These are phyloP conservation scores for Nibea coibor DNA, from an alignment of 2,113 vertebrate genomes.

Conservation along the genomic window DNA sequence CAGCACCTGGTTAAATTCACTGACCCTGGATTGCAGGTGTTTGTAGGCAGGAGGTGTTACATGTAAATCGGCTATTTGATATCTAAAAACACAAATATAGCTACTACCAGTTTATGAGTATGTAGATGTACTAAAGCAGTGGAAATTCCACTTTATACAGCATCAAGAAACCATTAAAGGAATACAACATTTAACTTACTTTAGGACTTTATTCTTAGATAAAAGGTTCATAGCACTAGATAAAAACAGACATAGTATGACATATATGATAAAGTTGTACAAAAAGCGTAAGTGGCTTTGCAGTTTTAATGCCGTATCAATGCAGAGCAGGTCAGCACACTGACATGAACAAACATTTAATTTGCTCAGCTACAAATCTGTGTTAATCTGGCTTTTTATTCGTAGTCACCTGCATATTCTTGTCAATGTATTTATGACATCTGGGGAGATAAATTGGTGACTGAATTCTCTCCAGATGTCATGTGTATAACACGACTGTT, in stretches of 20 bases:
- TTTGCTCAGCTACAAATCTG: not conserved
- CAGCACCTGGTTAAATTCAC: not conserved
- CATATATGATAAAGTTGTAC: too few relatives aligned
- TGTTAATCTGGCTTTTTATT: not conserved
- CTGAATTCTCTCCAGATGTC: not conserved
- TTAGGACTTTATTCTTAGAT: too few relatives aligned
- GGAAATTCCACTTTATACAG: not conserved
- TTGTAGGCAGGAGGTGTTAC: not conserved
- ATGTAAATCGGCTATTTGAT: not conserved
- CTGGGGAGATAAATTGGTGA: not conserved
- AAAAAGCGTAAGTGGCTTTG: too few relatives aligned
- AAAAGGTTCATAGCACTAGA: too few relatives aligned
- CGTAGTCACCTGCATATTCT: not conserved
- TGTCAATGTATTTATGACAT: not conserved
- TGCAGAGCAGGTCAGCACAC: too few relatives aligned
- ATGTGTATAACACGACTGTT: constrained; percentile 10
- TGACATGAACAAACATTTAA: too few relatives aligned
- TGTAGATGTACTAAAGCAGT: not conserved
- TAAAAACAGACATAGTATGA: too few relatives aligned
- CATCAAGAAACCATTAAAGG: not conserved
- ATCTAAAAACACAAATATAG: not conserved
- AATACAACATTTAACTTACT: too few relatives aligned
- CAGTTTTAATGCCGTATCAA: too few relatives aligned
- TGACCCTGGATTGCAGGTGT: not conserved
- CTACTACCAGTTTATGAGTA: not conserved